Conservation (phyloP, 2,113 vertebrate species). For the Romanogobio albipinnatus region DNA sequence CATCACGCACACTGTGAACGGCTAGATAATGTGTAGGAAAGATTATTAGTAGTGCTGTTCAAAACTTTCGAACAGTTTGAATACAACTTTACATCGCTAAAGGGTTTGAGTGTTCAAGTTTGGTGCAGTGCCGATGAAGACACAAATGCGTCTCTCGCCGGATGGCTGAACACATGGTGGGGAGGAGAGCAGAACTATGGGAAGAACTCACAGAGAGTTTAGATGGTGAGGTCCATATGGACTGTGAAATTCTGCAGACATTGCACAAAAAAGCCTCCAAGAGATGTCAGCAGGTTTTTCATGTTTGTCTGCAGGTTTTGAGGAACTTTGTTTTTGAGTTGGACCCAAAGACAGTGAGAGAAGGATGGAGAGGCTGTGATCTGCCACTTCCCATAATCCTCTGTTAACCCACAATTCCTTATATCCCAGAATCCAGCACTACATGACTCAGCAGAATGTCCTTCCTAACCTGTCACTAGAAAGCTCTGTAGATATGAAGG, state of each 20-base stretch:
- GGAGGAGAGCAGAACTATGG: constrained; percentile 21
- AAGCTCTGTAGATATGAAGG: constrained; percentile 22
- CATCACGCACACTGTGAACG: neutral
- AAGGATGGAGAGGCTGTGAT: constrained; percentile 39
- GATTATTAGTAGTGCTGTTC: constrained; percentile 13
- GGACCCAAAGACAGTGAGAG: constrained; percentile 19
- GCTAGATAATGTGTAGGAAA: constrained; percentile 22
- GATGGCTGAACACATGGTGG: constrained; percentile 15
- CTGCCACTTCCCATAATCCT: constrained; percentile 40
- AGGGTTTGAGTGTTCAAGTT: neutral
- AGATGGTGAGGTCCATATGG: constrained; percentile 48
- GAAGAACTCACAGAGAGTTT: constrained; percentile 33
- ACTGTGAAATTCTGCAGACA: constrained; percentile 50
- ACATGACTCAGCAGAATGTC: constrained; percentile 46
- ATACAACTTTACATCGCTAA: constrained; percentile 6
- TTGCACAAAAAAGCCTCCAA: constrained; percentile 20
- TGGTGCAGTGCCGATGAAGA: constrained; percentile 12
- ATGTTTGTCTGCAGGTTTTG: constrained; percentile 29
- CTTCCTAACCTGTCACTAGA: constrained; percentile 20
- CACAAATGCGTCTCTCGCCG: constrained; percentile 11
- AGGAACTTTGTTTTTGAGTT: constrained; percentile 7
- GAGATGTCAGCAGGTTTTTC: constrained; percentile 42
- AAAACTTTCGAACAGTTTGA: constrained; percentile 2
- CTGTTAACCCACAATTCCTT: constrained; percentile 38
- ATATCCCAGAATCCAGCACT: constrained; percentile 35